Evolutionary conservation across 2,113 vertebrate species (phyloP), one percentile per base, ranked within the genome.

Genomic region (Carettochelys insculpta): DNA sequence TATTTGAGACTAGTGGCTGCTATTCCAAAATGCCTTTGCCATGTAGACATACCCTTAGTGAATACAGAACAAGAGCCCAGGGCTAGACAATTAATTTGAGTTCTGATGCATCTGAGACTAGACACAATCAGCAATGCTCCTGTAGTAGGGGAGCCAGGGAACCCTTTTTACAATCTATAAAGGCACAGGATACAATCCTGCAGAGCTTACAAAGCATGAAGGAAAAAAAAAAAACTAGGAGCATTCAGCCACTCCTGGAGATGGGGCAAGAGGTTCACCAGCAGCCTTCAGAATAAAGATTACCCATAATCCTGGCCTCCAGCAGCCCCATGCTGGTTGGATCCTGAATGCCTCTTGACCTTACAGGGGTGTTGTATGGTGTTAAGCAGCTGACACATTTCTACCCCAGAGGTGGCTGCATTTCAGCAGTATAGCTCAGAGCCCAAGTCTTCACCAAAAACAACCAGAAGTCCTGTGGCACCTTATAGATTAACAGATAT

Each of bases 201-300:
- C 17, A 29, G 9, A 11, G 38, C 38, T 56, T 80, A 11, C 12
- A 7, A 41, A 80, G 38, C 9, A 25, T 27, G 25, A 56, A 14
- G 27, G 17, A 29, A 31, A 43, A 41, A n/a, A n/a, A n/a, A n/a
- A n/a, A n/a, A n/a, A n/a, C n/a, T 6, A 56, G 78, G 24, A 80
- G 38, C 38, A 43, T 41, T 45, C 41, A 11, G 1, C 24, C 75
- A 45, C 45, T 86, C 11, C 2, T 24, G 16, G 77, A 75, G 87
- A 88, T 89, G 51, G 83, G 14, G 48, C 47, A 25, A 77, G 84
- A 4, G 8, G 3, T 50, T 85, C 17, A 5, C 29, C 92, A 34
- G 29, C 82, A 51, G 65, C 77, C 92, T 12, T 41, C 53, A 79
- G 88, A 88, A 43, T 51, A 19, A 88, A 78, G 88, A 77, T 80